Percentiles rank a stretch among this genome's conserved stretches.
These are phyloP conservation scores for Drosophila auraria DNA, from an alignment of 1,140 invertebrate species.

Conservation along the genomic window DNA sequence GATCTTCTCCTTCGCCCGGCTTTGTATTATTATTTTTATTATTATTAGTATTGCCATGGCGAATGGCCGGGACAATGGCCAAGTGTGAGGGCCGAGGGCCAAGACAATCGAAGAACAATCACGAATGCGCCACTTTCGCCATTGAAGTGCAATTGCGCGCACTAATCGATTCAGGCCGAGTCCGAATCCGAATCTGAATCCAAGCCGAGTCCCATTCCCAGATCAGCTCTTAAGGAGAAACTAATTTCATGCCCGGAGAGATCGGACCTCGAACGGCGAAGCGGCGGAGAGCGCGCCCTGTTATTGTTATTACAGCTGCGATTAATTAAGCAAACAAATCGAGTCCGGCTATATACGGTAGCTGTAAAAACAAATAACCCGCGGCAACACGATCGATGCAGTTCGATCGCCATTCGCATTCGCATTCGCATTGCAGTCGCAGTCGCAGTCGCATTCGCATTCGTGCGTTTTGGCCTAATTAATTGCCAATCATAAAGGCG, in stretches of 20 bases:
- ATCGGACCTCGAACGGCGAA: neutral
- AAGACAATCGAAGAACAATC: slow-evolving; percentile 55
- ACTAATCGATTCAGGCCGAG: slow-evolving; percentile 62
- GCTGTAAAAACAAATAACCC: slow-evolving; percentile 82
- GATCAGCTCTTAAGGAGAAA: slow-evolving; percentile 32
- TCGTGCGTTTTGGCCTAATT: too few species aligned
- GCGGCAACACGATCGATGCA: slow-evolving; percentile 34
- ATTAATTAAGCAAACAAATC: slow-evolving; percentile 83
- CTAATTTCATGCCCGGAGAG: slow-evolving; percentile 59
- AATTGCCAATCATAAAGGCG: too few species aligned
- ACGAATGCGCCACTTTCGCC: slow-evolving; percentile 68
- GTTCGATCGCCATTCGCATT: slow-evolving; percentile 18
- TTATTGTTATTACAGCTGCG: slow-evolving; percentile 80
- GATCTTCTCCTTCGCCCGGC: neutral
- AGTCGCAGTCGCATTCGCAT: too few species aligned
- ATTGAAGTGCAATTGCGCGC: slow-evolving; percentile 79
- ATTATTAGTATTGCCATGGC: slow-evolving; percentile 47
- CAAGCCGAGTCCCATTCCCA: slow-evolving; percentile 5
- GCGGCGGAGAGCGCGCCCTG: neutral
- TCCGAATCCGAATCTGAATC: neutral
- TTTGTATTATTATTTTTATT: slow-evolving; percentile 50
- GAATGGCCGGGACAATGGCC: slow-evolving; percentile 69
- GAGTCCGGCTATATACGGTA: slow-evolving; percentile 67
- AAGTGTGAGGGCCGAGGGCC: slow-evolving; percentile 59
- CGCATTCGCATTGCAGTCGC: too few species aligned